These are phyloP conservation scores for Acridotheres tristis DNA, from an alignment of 2,797 vertebrate genomes.

Conservation along the genomic window DNA sequence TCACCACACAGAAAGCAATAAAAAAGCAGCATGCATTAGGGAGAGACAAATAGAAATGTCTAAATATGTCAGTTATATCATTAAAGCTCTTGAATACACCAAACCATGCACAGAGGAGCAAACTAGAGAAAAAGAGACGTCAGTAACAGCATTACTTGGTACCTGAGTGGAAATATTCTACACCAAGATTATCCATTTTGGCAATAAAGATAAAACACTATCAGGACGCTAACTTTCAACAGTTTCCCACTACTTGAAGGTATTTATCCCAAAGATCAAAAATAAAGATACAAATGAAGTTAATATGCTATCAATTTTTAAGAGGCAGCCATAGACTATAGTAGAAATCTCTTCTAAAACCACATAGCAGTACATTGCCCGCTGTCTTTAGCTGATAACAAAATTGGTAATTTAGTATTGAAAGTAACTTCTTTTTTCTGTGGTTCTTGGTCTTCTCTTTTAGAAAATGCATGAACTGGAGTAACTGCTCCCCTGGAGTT, in stretches of 20 bases:
- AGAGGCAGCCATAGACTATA: neutral
- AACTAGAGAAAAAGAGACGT: neutral
- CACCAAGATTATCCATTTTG: neutral
- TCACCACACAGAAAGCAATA: neutral
- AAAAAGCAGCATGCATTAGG: neutral
- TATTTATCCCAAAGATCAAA: neutral
- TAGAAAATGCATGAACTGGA: neutral
- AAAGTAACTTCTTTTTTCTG: neutral
- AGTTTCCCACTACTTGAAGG: neutral
- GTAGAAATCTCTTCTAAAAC: neutral
- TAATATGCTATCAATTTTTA: neutral
- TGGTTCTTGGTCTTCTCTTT: neutral
- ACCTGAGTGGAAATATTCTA: neutral
- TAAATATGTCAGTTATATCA: neutral
- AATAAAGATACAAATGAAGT: neutral
- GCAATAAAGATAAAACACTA: neutral
- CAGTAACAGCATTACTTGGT: neutral
- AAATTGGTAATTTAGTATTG: neutral
- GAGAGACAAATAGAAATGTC: neutral
- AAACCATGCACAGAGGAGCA: neutral
- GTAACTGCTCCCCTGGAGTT: neutral
- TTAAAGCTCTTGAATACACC: neutral
- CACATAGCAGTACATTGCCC: neutral
- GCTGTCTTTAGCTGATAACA: slow-evolving; percentile 2
- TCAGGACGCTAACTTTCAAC: neutral